Base-by-base conservation (phyloP, 35 echinoderm and acorn worm species). In the Chiridota heheva region DNA sequence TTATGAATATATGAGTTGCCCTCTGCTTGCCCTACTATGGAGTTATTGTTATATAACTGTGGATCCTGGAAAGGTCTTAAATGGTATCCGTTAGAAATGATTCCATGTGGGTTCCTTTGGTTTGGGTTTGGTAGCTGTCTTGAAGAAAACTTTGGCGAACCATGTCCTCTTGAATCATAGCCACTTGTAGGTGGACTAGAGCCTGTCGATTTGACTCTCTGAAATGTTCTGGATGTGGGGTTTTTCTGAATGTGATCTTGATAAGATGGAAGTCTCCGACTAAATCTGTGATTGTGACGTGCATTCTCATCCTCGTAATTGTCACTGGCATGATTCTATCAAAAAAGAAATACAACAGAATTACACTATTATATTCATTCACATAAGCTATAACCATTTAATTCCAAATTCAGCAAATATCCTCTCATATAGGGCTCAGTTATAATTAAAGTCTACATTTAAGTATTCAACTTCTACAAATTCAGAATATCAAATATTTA, bases 231-330 rank as follows among this genome's bases (percentile, higher is more conserved):
- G 73, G 40, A 92, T 86, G 57, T 89, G 72, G 62, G 7, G 27
- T 42, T 78, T 39, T 36, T 78, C 45, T 87, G 88, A 39, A 98
- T 91, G 74, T 98, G 95, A 30, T 98, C 95, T 20, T 84, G 51
- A 63, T 91, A 92, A 10, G 71, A 66, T n/a, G 89, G 95, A 5
- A 88, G 81, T n/a, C 61, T 49, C 38, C 47, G n/a, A n/a, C n/a
- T n/a, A n/a, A n/a, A n/a, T 75, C 56, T 65, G 61, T 2, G 8
- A 65, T 29, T 65, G 61, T 65, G n/a, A n/a, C n/a, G n/a, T n/a
- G n/a, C n/a, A n/a, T n/a, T n/a, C n/a, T n/a, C n/a, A n/a, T n/a
- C n/a, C n/a, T n/a, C n/a, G n/a, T n/a, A n/a, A n/a, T n/a, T n/a
- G n/a, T n/a, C n/a, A n/a, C n/a, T n/a, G n/a, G n/a, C n/a, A n/a